Base-by-base conservation (phyloP, 1,140 invertebrate genomes). In the Apis cerana region DNA sequence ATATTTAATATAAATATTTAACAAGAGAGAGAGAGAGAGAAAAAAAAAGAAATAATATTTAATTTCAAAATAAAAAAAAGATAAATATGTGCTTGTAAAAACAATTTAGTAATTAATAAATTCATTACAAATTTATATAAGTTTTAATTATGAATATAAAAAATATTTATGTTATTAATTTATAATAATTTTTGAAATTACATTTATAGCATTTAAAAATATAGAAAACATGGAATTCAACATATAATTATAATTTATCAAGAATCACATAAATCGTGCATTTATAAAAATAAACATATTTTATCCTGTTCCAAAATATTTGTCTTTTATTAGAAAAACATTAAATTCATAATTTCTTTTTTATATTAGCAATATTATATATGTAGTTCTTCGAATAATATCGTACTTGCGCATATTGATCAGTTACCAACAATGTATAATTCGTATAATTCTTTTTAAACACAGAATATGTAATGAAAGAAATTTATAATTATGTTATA, bases 331-430 rank as follows among this genome's bases (percentile, higher is more conserved):
- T 75, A 54, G 0, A 59, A 61, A 50, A 0, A 7, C 12, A n/a
- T 64, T 62, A 48, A 50, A 13, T n/a, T 78, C 13, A 64, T 82
- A 9, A 11, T 64, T 23, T 21, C 3, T 76, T 59, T 78, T 70
- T 23, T 56, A 61, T 82, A 59, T 7, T 11, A 27, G 33, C 56
- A 62, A 43, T 59, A 77, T 77, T 78, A 64, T 50, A 65, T 65
- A 82, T 64, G 17, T 78, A 78, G 11, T 78, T 13, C 75, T 70
- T 69, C 65, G 58, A 70, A 58, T 27, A 69, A 77, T 77, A 77
- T 13, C 54, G 75, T 70, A 69, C 80, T 71, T 58, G 75, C 81
- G 67, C 75, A 78, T 82, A 82, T 82, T 71, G 81, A 82, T 82
- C 81, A 82, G 33, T 19, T 77, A 52, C 75, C 17, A 82, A 77